Percentiles rank a stretch among this genome's conserved stretches.
Evolutionary conservation across 2,888 invertebrate species (phyloP).

Genomic region (Alitta virens): DNA sequence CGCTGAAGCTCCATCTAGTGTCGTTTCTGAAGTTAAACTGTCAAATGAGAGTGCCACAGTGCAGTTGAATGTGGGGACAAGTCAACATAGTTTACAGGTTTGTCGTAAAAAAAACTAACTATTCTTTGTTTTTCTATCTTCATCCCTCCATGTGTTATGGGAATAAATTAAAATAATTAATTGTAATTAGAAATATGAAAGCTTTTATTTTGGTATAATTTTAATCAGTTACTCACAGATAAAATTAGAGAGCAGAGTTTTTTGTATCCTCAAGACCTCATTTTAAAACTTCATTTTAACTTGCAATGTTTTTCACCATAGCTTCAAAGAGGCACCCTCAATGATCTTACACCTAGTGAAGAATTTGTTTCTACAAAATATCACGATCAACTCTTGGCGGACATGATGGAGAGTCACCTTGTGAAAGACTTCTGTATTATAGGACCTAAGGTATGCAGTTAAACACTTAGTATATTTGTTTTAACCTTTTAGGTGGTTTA

Average conservation of each 20-base stretch:
- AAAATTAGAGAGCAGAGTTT: no score
- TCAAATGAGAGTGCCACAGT: slow-evolving; percentile 17
- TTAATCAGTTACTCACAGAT: no score
- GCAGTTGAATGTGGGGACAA: slow-evolving; percentile 13
- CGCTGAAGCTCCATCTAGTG: not conserved
- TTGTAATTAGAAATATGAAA: no score
- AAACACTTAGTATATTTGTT: not conserved
- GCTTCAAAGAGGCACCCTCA: slow-evolving; percentile 28
- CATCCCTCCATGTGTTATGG: no score
- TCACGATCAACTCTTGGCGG: slow-evolving; percentile 75
- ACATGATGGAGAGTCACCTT: slow-evolving; percentile 75
- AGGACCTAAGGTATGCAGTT: slow-evolving; percentile 66
- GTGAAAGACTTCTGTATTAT: slow-evolving; percentile 84
- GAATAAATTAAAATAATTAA: no score
- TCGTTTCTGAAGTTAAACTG: slow-evolving; percentile 10
- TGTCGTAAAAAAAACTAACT: not conserved
- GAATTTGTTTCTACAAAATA: slow-evolving; percentile 71
- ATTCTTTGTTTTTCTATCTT: not conserved
- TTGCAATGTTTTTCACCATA: no score
- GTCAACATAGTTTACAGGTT: not conserved
- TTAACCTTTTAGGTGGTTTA: no score
- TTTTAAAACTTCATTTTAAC: no score
- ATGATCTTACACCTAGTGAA: slow-evolving; percentile 13
- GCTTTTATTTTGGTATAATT: no score
- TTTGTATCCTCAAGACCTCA: no score